These are phyloP conservation scores for Ceriagrion tenellum DNA, from an alignment of 2,888 invertebrate genomes.

Conservation along the genomic window DNA sequence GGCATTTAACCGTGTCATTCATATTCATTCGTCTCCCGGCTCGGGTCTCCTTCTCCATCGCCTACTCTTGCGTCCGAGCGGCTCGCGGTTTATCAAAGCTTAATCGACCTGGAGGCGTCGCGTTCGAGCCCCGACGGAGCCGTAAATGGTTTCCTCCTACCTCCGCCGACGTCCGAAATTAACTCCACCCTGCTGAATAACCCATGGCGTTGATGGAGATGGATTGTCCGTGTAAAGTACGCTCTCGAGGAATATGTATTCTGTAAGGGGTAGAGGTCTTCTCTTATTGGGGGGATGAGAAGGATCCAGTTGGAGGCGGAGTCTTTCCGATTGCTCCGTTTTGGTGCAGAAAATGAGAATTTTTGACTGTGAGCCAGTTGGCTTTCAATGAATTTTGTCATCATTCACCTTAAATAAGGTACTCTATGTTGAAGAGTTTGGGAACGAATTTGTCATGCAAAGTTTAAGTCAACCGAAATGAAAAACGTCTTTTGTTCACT, in stretches of 20 bases:
- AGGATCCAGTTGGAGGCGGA: too few relatives aligned
- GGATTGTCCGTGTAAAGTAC: background rate
- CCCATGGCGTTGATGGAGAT: background rate
- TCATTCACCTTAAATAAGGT: too few relatives aligned
- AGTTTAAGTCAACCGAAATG: too few relatives aligned
- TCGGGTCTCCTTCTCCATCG: background rate
- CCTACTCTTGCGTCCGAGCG: background rate
- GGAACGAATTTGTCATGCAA: too few relatives aligned
- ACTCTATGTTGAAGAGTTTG: too few relatives aligned
- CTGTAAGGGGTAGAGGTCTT: too few relatives aligned
- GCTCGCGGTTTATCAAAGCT: slow-evolving; percentile 5
- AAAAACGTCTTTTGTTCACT: too few relatives aligned
- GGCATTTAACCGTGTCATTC: slow-evolving; percentile 24
- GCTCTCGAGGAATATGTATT: background rate
- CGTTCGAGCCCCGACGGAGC: slow-evolving; percentile 7
- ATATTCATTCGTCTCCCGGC: background rate
- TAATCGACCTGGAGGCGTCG: background rate
- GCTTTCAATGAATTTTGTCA: too few relatives aligned
- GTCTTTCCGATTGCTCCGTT: too few relatives aligned
- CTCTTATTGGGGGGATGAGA: too few relatives aligned
- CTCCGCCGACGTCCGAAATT: background rate
- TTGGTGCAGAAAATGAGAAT: too few relatives aligned
- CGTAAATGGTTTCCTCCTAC: background rate
- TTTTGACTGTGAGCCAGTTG: too few relatives aligned
- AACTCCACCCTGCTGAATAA: background rate